Conservation (phyloP, 2,797 vertebrate genomes). For the Jordanella pulchra region DNA sequence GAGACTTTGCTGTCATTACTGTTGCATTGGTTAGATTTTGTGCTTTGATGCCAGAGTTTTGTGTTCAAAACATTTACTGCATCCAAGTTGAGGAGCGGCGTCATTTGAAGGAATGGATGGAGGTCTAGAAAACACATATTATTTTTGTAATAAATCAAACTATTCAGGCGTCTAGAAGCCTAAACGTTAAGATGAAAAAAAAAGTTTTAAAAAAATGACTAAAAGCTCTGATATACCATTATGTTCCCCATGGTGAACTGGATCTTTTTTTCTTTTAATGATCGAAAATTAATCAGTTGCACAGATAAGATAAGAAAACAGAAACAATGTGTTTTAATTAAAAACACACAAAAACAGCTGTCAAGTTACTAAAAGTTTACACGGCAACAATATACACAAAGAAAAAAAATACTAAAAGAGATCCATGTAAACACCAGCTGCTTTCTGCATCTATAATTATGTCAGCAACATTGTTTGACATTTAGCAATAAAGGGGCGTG, state of each 20-base stretch:
- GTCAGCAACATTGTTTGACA: slow-evolving; percentile 47
- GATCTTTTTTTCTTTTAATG: background rate
- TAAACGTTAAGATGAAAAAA: no score
- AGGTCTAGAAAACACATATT: no score
- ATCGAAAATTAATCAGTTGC: background rate
- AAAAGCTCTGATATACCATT: background rate
- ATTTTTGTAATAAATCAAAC: no score
- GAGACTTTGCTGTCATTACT: no score
- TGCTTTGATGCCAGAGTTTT: no score
- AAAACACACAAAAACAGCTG: background rate
- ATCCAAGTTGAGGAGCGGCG: no score
- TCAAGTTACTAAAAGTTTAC: background rate
- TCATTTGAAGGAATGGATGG: no score
- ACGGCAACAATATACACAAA: background rate
- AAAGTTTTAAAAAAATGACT: no score
- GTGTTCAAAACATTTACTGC: no score
- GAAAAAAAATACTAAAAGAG: background rate
- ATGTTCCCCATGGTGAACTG: no score
- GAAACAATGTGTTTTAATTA: background rate
- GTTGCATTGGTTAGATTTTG: no score
- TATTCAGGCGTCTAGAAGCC: no score
- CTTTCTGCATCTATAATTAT: slow-evolving; percentile 34
- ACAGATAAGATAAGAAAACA: background rate
- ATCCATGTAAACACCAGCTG: background rate
- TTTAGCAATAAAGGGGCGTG: slow-evolving; percentile 57